Evolutionary conservation across 2,113 vertebrate species (phyloP).

Genomic region (Poeciliopsis occidentalis): DNA sequence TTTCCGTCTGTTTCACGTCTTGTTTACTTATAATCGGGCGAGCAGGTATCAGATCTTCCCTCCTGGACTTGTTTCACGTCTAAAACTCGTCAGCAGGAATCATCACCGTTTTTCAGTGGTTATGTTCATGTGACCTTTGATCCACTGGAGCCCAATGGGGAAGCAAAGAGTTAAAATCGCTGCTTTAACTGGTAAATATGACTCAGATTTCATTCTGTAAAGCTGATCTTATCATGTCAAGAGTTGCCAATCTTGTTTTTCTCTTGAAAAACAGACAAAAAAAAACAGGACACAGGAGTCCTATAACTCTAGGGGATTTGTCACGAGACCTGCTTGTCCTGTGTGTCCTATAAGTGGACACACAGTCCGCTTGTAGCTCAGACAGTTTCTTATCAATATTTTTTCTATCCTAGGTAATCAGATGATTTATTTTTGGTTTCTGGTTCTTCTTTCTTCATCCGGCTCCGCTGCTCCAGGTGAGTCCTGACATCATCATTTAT

Average conservation of each 20-base stretch:
- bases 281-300: too few relatives aligned
- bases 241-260: neutral
- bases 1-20: too few relatives aligned
- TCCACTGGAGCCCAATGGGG: neutral
- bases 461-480: conserved; percentile 17
- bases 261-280: too few relatives aligned
- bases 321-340: too few relatives aligned
- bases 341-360: too few relatives aligned
- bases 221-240: neutral
- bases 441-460: neutral
- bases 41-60: neutral
- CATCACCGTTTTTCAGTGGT: neutral
- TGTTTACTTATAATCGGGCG: too few relatives aligned
- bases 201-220: neutral
- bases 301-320: too few relatives aligned
- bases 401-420: neutral
- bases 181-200: neutral
- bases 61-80: neutral
- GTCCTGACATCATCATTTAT: neutral
- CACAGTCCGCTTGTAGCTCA: neutral
- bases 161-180: neutral
- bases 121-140: neutral
- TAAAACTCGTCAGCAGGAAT: neutral
- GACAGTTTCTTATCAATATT: neutral
- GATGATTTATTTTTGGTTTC: neutral